These are phyloP conservation scores for Hypena proboscidalis DNA, from an alignment of 2,888 invertebrate genomes.

Conservation along the genomic window DNA sequence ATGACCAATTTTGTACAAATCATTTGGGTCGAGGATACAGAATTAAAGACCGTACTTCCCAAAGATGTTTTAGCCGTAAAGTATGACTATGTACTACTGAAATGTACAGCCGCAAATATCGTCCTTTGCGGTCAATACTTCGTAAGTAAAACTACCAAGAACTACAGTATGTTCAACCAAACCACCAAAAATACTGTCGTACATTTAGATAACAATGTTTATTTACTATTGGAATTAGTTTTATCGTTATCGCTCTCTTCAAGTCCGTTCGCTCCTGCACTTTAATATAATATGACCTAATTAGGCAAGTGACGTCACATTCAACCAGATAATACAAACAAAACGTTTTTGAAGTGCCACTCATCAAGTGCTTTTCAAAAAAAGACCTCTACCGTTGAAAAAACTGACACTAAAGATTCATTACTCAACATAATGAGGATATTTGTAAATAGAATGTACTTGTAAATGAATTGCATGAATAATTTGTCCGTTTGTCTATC, in stretches of 20 bases:
- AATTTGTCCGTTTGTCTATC: slow-evolving; percentile 32
- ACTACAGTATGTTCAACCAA: not conserved
- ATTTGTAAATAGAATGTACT: slow-evolving; percentile 29
- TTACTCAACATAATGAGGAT: slow-evolving; percentile 18
- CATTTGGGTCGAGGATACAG: too few species aligned
- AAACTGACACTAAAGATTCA: not conserved
- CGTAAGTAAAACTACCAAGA: not conserved
- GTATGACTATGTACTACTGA: too few species aligned
- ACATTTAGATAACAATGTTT: not conserved
- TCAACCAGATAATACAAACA: not conserved
- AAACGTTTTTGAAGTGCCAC: not conserved
- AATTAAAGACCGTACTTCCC: too few species aligned
- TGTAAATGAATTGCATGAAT: slow-evolving; percentile 1
- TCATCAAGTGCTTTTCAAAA: not conserved
- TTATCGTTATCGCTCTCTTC: slow-evolving; percentile 11
- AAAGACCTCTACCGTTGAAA: not conserved
- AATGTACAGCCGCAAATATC: too few species aligned
- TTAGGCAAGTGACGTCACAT: slow-evolving; percentile 2
- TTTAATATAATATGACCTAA: slow-evolving; percentile 7
- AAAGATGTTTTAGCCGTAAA: too few species aligned
- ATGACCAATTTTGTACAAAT: too few species aligned
- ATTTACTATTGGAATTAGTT: slow-evolving; percentile 5
- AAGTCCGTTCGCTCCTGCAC: slow-evolving; percentile 7
- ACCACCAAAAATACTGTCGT: not conserved
- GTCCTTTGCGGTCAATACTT: not conserved